Conservation (phyloP, 2,888 invertebrate genomes). For the Oscheius sp. region DNA sequence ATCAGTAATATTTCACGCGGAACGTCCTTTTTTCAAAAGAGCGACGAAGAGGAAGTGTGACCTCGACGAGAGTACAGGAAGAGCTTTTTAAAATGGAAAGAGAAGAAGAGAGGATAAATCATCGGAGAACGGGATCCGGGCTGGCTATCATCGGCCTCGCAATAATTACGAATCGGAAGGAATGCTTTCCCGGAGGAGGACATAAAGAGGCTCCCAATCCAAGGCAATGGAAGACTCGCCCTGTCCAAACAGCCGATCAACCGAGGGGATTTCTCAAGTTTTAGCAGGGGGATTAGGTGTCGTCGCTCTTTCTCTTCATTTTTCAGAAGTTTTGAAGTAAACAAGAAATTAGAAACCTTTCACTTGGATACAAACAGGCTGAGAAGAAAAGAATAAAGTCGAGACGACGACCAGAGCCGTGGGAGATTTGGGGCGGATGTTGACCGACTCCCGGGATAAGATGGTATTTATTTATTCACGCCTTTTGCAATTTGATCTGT, state of each 20-base stretch:
- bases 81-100: slow-evolving; percentile 3
- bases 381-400: too few relatives aligned
- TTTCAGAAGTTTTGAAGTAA: too few relatives aligned
- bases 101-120: slow-evolving; percentile 5
- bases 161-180: slow-evolving; percentile 16
- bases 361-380: too few relatives aligned
- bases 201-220: background rate
- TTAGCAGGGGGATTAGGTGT: too few relatives aligned
- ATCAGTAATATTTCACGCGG: slow-evolving; percentile 30
- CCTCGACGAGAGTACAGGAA: background rate
- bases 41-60: background rate
- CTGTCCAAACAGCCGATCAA: background rate
- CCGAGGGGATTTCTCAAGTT: background rate
- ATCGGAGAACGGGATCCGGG: background rate
- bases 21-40: slow-evolving; percentile 1
- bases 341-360: too few relatives aligned
- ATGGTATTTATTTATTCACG: slow-evolving; percentile 12
- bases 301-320: too few relatives aligned
- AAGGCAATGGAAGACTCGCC: background rate
- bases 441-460: background rate
- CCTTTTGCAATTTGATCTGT: slow-evolving; percentile 6
- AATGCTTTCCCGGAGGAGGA: background rate
- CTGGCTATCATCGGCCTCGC: slow-evolving; percentile 21
- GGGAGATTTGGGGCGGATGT: background rate
- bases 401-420: too few relatives aligned